These are phyloP conservation scores for Pomatorhinus ruficollis DNA, from an alignment of 2,113 vertebrate genomes.

Conservation along the genomic window DNA sequence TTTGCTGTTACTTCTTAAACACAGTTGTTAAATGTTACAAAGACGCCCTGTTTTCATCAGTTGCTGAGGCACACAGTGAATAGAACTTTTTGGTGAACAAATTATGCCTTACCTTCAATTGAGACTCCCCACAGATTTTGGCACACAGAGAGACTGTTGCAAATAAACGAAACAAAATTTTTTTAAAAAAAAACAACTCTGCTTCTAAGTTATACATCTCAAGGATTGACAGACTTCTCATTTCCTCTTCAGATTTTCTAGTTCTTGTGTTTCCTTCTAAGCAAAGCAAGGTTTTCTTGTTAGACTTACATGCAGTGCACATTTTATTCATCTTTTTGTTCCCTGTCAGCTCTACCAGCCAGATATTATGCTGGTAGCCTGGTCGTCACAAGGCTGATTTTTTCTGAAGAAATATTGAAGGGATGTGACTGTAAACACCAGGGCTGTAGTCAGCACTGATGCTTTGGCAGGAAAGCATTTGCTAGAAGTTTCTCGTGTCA, in stretches of 20 bases:
- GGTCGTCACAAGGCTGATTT: neutral
- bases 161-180: neutral
- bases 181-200: too few relatives aligned
- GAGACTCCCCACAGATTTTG: neutral
- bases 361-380: neutral
- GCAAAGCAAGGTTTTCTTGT: neutral
- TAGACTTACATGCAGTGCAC: neutral
- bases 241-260: neutral
- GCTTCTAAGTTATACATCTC: neutral
- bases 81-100: neutral
- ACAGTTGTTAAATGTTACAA: neutral
- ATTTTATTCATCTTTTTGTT: neutral
- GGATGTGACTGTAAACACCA: neutral
- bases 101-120: neutral
- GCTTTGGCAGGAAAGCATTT: neutral
- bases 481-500: neutral
- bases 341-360: neutral
- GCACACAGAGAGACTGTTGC: neutral
- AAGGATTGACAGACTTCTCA: neutral
- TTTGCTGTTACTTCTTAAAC: conserved; percentile 11
- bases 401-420: neutral
- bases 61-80: neutral
- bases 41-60: neutral
- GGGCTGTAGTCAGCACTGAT: neutral
- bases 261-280: neutral